phyloP scores from a whole-genome alignment of 1,140 invertebrate genomes.

The Physella acuta region DNA sequence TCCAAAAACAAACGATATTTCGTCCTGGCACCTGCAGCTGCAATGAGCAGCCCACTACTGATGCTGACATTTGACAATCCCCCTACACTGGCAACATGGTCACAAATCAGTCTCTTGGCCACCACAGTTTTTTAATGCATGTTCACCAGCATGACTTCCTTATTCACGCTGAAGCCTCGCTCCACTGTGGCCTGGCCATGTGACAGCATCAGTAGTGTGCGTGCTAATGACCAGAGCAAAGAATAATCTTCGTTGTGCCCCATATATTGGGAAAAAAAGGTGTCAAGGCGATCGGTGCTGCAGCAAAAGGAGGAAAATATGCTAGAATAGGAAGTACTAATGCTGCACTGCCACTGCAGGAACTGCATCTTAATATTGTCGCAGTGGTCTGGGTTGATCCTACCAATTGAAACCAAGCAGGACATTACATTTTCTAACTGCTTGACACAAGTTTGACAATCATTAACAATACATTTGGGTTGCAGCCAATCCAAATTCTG shows the following conservation, averaged over 20 bases:
- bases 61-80: slow-evolving; percentile 18
- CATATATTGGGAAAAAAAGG: slow-evolving; percentile 20
- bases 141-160: slow-evolving; percentile 37
- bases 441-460: not conserved
- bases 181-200: slow-evolving; percentile 43
- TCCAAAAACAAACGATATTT: slow-evolving; percentile 28
- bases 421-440: slow-evolving; percentile 3
- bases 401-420: not conserved
- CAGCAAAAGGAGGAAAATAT: slow-evolving; percentile 3
- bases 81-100: slow-evolving; percentile 27
- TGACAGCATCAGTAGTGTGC: slow-evolving; percentile 30
- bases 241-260: slow-evolving; percentile 3
- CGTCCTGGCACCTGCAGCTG: not conserved
- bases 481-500: slow-evolving; percentile 18
- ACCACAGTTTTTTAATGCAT: slow-evolving; percentile 31
- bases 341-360: slow-evolving; percentile 4
- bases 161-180: slow-evolving; percentile 39
- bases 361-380: slow-evolving; percentile 16
- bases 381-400: slow-evolving; percentile 11
- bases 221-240: slow-evolving; percentile 29
- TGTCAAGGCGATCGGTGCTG: slow-evolving; percentile 24
- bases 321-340: not conserved
- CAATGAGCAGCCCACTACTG: slow-evolving; percentile 12
- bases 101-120: slow-evolving; percentile 29
- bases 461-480: slow-evolving; percentile 8